Conservation (phyloP, 2,797 vertebrate genomes). For the Acomys russatus region DNA sequence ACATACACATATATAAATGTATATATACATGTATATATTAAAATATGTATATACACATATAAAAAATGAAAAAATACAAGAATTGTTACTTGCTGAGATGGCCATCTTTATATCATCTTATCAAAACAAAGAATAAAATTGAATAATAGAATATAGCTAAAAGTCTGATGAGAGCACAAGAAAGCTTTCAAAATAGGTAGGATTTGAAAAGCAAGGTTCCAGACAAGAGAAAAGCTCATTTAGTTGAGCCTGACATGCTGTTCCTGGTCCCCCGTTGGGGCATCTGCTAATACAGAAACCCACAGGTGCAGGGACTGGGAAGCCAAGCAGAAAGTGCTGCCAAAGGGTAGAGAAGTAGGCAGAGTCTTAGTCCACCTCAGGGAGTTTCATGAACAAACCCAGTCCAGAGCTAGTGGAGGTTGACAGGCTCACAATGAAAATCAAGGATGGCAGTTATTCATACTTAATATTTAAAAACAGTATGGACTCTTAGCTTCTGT, state of each 20-base stretch:
- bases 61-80: slow-evolving; percentile 26
- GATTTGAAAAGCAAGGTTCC: neutral
- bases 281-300: neutral
- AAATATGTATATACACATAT: neutral
- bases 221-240: neutral
- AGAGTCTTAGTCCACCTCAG: neutral
- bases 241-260: neutral
- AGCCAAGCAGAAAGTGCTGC: neutral
- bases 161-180: neutral
- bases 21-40: neutral
- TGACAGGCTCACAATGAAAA: neutral
- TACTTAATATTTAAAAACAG: slow-evolving; percentile 23
- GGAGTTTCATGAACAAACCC: neutral
- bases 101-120: neutral
- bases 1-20: neutral
- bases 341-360: neutral
- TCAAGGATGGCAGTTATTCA: neutral
- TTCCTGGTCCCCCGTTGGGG: neutral
- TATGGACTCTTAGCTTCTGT: slow-evolving; percentile 9
- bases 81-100: neutral
- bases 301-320: neutral
- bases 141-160: neutral
- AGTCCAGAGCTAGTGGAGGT: neutral
- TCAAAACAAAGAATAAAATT: slow-evolving; percentile 13
- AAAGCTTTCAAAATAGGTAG: neutral